Evolutionary conservation across 1,140 invertebrate genomes (phyloP).

Genomic region (Magallana angulata): DNA sequence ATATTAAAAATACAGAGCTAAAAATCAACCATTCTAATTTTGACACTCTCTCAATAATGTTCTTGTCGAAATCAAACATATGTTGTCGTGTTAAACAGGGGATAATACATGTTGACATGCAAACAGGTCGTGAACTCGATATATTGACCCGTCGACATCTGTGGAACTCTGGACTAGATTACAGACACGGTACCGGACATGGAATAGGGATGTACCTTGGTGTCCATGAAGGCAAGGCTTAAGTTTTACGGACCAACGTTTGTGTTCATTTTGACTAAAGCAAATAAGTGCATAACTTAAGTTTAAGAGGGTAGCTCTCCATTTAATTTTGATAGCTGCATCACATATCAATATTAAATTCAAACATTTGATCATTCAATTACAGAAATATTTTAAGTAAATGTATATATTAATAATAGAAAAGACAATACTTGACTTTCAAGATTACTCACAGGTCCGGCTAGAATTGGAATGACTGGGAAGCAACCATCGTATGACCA

Average conservation of each 20-base stretch:
- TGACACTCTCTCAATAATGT: not conserved
- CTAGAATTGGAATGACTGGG: not conserved
- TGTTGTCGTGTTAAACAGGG: not conserved
- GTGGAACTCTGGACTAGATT: slow-evolving; percentile 96
- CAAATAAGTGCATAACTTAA: too few species aligned
- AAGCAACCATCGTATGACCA: not conserved
- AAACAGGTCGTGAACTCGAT: slow-evolving; percentile 83
- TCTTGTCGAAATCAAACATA: not conserved
- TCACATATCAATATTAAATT: too few species aligned
- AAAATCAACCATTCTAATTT: not conserved
- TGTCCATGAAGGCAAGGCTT: slow-evolving; percentile 89
- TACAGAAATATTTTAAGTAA: too few species aligned
- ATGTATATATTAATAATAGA: too few species aligned
- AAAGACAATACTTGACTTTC: too few species aligned
- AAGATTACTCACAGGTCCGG: not conserved
- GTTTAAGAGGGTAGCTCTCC: too few species aligned
- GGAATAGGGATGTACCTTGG: slow-evolving; percentile 96
- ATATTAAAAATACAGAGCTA: not conserved
- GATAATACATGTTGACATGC: too few species aligned
- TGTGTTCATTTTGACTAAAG: too few species aligned
- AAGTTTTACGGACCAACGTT: too few species aligned
- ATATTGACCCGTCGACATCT: slow-evolving; percentile 89
- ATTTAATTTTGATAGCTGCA: too few species aligned
- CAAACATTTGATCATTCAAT: too few species aligned
- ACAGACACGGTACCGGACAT: slow-evolving; percentile 97